Evolutionary conservation across 2,888 invertebrate genomes (phyloP), one percentile per base, ranked within the genome.

Genomic region (Axea sp.): DNA sequence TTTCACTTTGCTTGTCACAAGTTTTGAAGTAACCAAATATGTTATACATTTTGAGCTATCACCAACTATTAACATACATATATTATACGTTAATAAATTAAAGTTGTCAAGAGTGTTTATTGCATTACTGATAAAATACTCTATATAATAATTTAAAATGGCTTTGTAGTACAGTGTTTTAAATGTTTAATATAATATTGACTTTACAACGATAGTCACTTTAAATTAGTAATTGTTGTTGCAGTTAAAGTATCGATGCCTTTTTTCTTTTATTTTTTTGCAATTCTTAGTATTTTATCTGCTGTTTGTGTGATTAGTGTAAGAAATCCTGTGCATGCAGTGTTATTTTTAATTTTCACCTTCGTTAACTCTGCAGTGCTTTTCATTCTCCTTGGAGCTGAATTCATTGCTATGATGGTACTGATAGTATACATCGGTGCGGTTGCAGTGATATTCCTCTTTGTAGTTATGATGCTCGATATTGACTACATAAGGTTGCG

Each of bases 251-350:
- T 55, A 39, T 39, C 39, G 22, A 55, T 55, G 55, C 39, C 39
- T 59, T 59, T 59, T 43, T 31, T 59, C 31, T 43, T 59, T 43
- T 41, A 59, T 59, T 43, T 59, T 43, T 43, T 59, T 59, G 17
- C 59, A 12, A 30, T 43, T 43, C 43, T 41, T 33, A 33, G 19
- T 17, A 59, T 59, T 45, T 33, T 59, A 43, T 59, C 59, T 31
- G 45, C 31, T 43, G 33, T 59, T 28, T 43, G 41, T 11, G 59
- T 43, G 8, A 14, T 41, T 41, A 39, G 41, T 7, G 15, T 31
- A 15, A 41, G 15, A 30, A 41, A 57, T 41, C 30, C 31, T 57
- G 41, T 41, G 26, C 28, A 41, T 41, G 28, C 43, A 17, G 49
- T 49, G 11, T 31, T 49, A 49, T 49, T 30, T 30, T 19, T 49